Percentiles rank a stretch among this genome's conserved stretches.
Conservation (phyloP, 2,113 vertebrate species). For the Odontophorus gujanensis region DNA sequence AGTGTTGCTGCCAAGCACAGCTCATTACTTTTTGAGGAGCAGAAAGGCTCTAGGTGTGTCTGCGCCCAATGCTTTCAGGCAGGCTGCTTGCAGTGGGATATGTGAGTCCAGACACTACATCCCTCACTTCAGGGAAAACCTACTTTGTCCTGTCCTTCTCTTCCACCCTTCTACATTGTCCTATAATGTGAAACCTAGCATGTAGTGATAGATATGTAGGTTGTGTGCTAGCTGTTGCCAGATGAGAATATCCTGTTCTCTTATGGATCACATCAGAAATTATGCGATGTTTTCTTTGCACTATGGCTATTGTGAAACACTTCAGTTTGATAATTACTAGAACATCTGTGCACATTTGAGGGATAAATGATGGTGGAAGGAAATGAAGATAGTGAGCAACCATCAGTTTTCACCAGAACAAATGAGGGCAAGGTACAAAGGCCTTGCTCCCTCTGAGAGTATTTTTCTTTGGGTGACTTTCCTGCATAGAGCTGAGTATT, state of each 20-base stretch:
- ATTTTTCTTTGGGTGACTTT: neutral
- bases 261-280: neutral
- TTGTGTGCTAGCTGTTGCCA: neutral
- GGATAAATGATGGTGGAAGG: neutral
- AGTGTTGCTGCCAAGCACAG: neutral
- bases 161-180: rapidly evolving
- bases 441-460: neutral
- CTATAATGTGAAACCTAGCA: neutral
- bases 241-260: neutral
- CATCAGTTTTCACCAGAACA: neutral
- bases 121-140: neutral
- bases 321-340: neutral
- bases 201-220: rapidly evolving
- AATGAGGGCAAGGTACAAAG: neutral
- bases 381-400: neutral
- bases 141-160: neutral
- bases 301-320: neutral
- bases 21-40: neutral
- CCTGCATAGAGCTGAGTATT: neutral
- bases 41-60: neutral
- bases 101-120: rapidly evolving
- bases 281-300: neutral
- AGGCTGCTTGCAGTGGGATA: neutral
- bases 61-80: rapidly evolving
- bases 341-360: neutral